Percentiles rank a stretch among this genome's conserved stretches.
phyloP scores from a whole-genome alignment of 2,113 vertebrate genomes.

The Corythornis cristatus region DNA sequence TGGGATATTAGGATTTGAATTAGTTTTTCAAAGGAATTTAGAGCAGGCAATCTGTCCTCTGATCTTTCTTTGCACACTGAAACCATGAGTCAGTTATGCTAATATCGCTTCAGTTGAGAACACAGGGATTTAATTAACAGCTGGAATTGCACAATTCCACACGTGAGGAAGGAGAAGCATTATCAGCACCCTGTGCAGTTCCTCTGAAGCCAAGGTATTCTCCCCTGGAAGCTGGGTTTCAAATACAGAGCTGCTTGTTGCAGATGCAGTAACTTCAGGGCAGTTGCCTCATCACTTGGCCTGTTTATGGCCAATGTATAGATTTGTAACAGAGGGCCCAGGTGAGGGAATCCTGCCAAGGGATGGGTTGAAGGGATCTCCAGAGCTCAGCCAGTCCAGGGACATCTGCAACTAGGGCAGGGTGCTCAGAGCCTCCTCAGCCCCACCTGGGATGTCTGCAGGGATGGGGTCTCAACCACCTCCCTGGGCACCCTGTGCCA shows the following conservation, averaged over 20 bases:
- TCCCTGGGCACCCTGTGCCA: too few species aligned
- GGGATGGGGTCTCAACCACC: too few species aligned
- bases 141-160: neutral
- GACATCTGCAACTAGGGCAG: too few species aligned
- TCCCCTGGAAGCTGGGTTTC: neutral
- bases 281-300: neutral
- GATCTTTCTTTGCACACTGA: conserved; percentile 43
- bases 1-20: conserved; percentile 48
- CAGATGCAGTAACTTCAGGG: neutral
- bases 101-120: neutral
- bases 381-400: too few species aligned
- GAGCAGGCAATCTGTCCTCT: conserved; percentile 60
- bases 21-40: conserved; percentile 62
- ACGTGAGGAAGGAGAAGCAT: neutral
- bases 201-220: neutral
- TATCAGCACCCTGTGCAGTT: neutral
- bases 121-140: conserved; percentile 18
- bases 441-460: too few species aligned
- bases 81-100: conserved; percentile 26
- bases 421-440: too few species aligned
- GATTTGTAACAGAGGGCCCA: neutral
- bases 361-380: too few species aligned
- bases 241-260: neutral
- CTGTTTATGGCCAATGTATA: neutral
- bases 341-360: too few species aligned